Evolutionary conservation across 2,888 invertebrate genomes (phyloP), one percentile per base, ranked within the genome.

Genomic region (Cephus rjabovi): DNA sequence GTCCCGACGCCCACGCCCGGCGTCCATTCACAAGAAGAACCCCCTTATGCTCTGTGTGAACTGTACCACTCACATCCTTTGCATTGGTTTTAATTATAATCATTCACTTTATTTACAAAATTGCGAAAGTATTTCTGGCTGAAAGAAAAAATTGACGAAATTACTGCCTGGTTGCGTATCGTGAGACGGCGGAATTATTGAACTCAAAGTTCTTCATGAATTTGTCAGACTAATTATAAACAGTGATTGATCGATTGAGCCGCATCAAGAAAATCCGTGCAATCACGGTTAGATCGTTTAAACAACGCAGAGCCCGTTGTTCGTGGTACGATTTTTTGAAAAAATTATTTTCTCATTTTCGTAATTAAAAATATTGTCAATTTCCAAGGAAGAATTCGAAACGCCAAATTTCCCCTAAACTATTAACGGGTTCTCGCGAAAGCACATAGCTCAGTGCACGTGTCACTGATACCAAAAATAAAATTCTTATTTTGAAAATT

Each of bases 11-110:
- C 56, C 82, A 70, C 76, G 76, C 77, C 79, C 76, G 82, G 79
- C 79, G 83, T 83, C 86, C 88, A 88, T 88, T 89, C 85, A 88
- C 86, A 85, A 83, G 82, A 76, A 40, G 31, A 23, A 23, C 30
- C 37, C 76, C 23, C 75, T 23, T 15, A 15, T 69, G 69, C 73
- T 83, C 83, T 87, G 88, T 89, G 89, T 87, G 88, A 89, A 89
- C 86, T 84, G 82, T 88, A 87, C 88, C 88, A 86, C 87, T 89
- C 88, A 85, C 88, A 89, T 85, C 85, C 82, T 83, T 82, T 85
- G 80, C 87, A 87, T 87, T 84, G 83, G 79, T 83, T 87, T 86
- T 86, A 84, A 86, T 87, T 88, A 86, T 86, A 84, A 86, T 87
- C 87, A 85, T 86, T 87, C 84, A 81, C 79, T 56, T 83, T 79